Evolutionary conservation across 1,140 invertebrate species (phyloP).

Genomic region (Euwallacea similis): DNA sequence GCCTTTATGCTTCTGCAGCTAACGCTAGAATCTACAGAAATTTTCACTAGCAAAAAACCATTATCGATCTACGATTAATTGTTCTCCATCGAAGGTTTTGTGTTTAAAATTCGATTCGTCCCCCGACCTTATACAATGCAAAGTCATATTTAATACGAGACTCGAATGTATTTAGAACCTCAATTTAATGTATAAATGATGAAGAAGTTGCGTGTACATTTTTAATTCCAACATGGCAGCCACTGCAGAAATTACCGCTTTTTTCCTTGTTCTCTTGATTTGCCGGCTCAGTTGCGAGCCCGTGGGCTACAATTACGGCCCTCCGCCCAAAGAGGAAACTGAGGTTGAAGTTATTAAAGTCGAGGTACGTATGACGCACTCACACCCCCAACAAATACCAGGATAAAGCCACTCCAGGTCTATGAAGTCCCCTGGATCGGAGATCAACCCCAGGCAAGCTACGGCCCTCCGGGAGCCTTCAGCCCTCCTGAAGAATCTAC

Average conservation of each 20-base stretch:
- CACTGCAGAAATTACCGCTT: conserved; percentile 1
- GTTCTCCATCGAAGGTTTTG: too few relatives aligned
- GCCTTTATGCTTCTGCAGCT: too few relatives aligned
- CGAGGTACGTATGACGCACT: conserved; percentile 9
- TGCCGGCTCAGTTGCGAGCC: not conserved
- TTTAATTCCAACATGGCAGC: conserved; percentile 13
- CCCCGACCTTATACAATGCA: too few relatives aligned
- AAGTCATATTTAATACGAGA: conserved; percentile 16
- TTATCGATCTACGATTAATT: too few relatives aligned
- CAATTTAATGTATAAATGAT: conserved; percentile 16
- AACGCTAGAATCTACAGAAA: too few relatives aligned
- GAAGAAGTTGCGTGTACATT: not conserved
- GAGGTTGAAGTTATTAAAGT: conserved; percentile 28
- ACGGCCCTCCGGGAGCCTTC: conserved; percentile 33
- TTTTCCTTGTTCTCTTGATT: conserved; percentile 6
- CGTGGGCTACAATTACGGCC: conserved; percentile 21
- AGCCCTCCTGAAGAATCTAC: conserved; percentile 26
- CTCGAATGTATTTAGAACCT: not conserved
- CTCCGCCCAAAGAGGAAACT: conserved; percentile 7
- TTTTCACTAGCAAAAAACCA: too few relatives aligned
- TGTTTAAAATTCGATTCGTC: too few relatives aligned
- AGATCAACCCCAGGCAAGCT: conserved; percentile 25
- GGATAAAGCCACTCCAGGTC: not conserved
- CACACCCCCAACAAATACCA: not conserved
- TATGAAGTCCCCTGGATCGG: conserved; percentile 32